Percentiles rank a stretch among this genome's conserved stretches.
Evolutionary conservation across 2,888 invertebrate species (phyloP).

Genomic region (Monoplex corrugatus): DNA sequence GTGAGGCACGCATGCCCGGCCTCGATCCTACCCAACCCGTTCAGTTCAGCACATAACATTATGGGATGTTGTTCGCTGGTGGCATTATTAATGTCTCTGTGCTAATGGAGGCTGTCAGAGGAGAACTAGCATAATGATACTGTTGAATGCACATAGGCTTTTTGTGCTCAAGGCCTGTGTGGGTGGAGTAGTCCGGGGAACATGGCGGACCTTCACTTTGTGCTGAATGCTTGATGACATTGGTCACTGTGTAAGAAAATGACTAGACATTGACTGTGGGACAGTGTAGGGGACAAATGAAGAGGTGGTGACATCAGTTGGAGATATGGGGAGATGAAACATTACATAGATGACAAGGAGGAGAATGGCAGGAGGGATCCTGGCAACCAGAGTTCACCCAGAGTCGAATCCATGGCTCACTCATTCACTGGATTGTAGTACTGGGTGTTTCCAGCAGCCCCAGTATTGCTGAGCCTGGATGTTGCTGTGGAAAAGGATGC

Average conservation of each 20-base stretch:
- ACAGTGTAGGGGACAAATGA: background rate
- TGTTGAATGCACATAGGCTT: slow-evolving; percentile 20
- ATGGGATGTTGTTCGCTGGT: slow-evolving; percentile 46
- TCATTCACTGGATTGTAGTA: background rate
- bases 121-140: slow-evolving; percentile 38
- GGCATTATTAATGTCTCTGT: slow-evolving; percentile 49
- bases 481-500: background rate
- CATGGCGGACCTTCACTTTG: background rate
- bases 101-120: slow-evolving; percentile 45
- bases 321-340: background rate
- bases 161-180: background rate
- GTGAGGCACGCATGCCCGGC: slow-evolving; percentile 48
- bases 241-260: background rate
- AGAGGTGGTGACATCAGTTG: background rate
- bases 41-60: slow-evolving; percentile 41
- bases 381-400: background rate
- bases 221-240: slow-evolving; percentile 5
- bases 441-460: background rate
- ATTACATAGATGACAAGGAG: background rate
- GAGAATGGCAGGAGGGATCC: background rate
- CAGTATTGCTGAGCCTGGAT: background rate
- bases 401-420: too few species aligned
- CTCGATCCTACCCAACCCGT: slow-evolving; percentile 44
- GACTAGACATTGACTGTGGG: background rate
- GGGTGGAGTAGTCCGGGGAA: background rate